Evolutionary conservation across 2,113 vertebrate genomes (phyloP).

Genomic region (Phylloscopus whistleri): DNA sequence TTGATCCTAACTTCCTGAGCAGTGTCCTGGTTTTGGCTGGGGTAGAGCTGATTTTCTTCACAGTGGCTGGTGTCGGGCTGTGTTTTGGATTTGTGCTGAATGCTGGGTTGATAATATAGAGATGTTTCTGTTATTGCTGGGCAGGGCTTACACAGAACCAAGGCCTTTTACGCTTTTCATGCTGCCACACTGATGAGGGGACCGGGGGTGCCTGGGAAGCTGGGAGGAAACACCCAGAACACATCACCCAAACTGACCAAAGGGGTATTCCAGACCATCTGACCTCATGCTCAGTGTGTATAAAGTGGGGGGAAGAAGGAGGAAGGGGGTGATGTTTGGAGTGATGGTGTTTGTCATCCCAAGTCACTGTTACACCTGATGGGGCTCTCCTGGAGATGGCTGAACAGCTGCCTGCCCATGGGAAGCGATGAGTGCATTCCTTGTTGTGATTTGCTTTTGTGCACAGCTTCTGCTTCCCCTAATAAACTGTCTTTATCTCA

Average conservation of each 20-base stretch:
- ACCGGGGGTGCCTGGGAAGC: accelerated
- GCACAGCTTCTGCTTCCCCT: neutral
- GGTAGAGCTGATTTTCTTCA: neutral
- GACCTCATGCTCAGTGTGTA: neutral
- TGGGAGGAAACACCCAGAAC: neutral
- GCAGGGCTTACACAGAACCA: neutral
- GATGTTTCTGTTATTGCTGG: neutral
- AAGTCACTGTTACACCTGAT: neutral
- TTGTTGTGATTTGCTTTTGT: neutral
- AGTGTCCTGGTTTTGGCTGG: neutral
- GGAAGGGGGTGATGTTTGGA: accelerated
- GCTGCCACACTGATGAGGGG: neutral
- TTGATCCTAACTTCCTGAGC: neutral
- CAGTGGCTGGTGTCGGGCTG: neutral
- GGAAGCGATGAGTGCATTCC: neutral
- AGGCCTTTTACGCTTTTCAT: neutral
- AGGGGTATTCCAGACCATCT: neutral
- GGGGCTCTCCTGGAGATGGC: neutral
- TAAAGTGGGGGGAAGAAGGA: neutral
- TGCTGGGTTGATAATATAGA: neutral
- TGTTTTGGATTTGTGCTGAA: neutral
- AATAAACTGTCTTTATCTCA: neutral
- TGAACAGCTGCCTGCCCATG: neutral
- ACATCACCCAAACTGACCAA: too few species aligned
- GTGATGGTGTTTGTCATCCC: neutral